Conservation (phyloP, 1,140 invertebrate genomes). For the Macrotrachela quadricornifera region DNA sequence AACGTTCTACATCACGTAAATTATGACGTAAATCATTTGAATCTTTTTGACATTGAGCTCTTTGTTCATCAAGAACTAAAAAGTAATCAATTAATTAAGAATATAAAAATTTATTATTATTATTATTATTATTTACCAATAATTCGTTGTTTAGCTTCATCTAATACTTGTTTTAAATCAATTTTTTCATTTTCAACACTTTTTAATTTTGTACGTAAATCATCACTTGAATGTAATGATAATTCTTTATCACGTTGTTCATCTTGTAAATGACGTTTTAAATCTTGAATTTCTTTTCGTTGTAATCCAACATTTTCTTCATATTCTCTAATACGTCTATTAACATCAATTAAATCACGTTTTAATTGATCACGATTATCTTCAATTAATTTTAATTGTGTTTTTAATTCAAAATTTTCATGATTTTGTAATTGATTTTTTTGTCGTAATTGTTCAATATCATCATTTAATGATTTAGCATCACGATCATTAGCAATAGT, state of each 20-base stretch:
- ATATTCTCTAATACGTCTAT: slow-evolving; percentile 47
- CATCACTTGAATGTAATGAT: slow-evolving; percentile 54
- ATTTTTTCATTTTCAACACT: slow-evolving; percentile 56
- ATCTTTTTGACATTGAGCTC: slow-evolving; percentile 41
- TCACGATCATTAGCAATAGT: slow-evolving; percentile 23
- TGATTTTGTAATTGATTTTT: slow-evolving; percentile 22
- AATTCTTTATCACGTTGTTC: slow-evolving; percentile 53
- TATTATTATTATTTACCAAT: slow-evolving; percentile 20
- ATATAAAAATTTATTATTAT: too few species aligned
- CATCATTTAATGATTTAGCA: slow-evolving; percentile 25
- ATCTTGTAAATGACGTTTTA: slow-evolving; percentile 26
- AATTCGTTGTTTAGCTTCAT: slow-evolving; percentile 60
- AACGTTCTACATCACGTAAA: slow-evolving; percentile 53
- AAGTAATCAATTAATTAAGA: too few species aligned
- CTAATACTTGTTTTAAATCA: slow-evolving; percentile 50
- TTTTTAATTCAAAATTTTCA: slow-evolving; percentile 28
- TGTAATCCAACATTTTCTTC: slow-evolving; percentile 24
- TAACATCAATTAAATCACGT: slow-evolving; percentile 58
- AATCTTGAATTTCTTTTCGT: slow-evolving; percentile 25
- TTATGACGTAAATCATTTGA: slow-evolving; percentile 45
- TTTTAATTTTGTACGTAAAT: slow-evolving; percentile 59
- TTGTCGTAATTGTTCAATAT: slow-evolving; percentile 18
- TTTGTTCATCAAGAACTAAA: slow-evolving; percentile 46
- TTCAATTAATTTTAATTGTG: slow-evolving; percentile 31
- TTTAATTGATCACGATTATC: slow-evolving; percentile 34